These are phyloP conservation scores for Dryobotodes eremita DNA, from an alignment of 2,888 invertebrate species.

Conservation along the genomic window DNA sequence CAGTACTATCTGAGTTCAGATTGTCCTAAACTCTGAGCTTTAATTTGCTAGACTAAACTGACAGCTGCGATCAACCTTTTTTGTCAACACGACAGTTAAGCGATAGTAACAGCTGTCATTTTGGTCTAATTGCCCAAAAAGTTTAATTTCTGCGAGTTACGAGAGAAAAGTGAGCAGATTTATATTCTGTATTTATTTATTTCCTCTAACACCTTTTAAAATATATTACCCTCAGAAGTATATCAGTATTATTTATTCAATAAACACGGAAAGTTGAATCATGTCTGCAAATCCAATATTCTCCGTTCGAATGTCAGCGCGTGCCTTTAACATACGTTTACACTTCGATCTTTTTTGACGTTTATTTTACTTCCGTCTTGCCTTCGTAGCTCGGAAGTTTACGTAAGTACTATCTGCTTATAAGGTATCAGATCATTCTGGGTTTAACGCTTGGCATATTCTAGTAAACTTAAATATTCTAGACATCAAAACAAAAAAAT, in stretches of 20 bases:
- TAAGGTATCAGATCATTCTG: not conserved
- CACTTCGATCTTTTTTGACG: conserved; percentile 52
- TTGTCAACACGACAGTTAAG: too few relatives aligned
- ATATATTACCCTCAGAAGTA: conserved; percentile 46
- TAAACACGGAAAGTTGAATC: conserved; percentile 63
- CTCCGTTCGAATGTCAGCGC: conserved; percentile 66
- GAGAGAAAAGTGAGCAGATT: not conserved
- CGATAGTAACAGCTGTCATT: too few relatives aligned
- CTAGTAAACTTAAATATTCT: not conserved
- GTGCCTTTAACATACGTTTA: conserved; percentile 63
- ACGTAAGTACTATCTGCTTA: not conserved
- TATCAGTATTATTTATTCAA: conserved; percentile 64
- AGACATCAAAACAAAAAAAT: not conserved
- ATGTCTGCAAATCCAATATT: conserved; percentile 67
- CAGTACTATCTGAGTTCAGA: too few relatives aligned
- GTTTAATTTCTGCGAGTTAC: not conserved
- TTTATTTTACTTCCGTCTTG: conserved; percentile 42
- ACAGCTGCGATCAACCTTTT: too few relatives aligned
- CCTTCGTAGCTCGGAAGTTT: conserved; percentile 4
- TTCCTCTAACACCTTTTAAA: conserved; percentile 19
- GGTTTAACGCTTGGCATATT: not conserved
- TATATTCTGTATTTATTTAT: not conserved
- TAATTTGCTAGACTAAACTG: too few relatives aligned
- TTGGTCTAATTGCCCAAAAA: too few relatives aligned
- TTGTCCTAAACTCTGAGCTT: too few relatives aligned